These are phyloP conservation scores for Cephus rjabovi DNA, from an alignment of 2,888 invertebrate genomes.

Conservation along the genomic window DNA sequence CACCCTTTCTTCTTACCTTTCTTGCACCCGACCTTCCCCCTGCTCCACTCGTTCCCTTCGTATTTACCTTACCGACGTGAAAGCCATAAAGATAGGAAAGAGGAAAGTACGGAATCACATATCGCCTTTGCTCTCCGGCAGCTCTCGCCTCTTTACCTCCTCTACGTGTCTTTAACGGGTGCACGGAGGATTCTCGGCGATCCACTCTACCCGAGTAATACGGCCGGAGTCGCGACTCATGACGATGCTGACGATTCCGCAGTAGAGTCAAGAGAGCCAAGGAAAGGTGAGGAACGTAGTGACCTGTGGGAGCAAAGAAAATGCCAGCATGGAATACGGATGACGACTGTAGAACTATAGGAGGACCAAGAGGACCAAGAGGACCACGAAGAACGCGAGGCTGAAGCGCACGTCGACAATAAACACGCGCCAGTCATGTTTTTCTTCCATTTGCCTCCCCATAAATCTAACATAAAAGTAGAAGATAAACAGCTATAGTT, in stretches of 20 bases:
- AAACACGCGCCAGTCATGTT: slow-evolving; percentile 60
- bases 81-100: neutral
- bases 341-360: slow-evolving; percentile 8
- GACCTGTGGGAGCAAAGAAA: slow-evolving; percentile 11
- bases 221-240: neutral
- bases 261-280: slow-evolving; percentile 3
- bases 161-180: neutral
- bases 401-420: slow-evolving; percentile 53
- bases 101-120: slow-evolving; percentile 8
- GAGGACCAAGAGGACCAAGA: slow-evolving; percentile 15
- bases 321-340: neutral
- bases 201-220: neutral
- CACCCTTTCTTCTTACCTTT: neutral
- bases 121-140: neutral
- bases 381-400: slow-evolving; percentile 10
- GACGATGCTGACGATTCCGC: neutral
- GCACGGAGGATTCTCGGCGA: neutral
- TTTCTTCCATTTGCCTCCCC: slow-evolving; percentile 61
- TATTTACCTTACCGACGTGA: neutral
- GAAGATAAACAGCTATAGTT: slow-evolving; percentile 32
- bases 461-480: slow-evolving; percentile 62
- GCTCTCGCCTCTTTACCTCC: neutral
- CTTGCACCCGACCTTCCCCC: neutral
- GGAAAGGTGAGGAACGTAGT: slow-evolving; percentile 8
- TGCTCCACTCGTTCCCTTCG: neutral